These are phyloP conservation scores for Catharus ustulatus DNA, from an alignment of 2,797 vertebrate species.

Conservation along the genomic window DNA sequence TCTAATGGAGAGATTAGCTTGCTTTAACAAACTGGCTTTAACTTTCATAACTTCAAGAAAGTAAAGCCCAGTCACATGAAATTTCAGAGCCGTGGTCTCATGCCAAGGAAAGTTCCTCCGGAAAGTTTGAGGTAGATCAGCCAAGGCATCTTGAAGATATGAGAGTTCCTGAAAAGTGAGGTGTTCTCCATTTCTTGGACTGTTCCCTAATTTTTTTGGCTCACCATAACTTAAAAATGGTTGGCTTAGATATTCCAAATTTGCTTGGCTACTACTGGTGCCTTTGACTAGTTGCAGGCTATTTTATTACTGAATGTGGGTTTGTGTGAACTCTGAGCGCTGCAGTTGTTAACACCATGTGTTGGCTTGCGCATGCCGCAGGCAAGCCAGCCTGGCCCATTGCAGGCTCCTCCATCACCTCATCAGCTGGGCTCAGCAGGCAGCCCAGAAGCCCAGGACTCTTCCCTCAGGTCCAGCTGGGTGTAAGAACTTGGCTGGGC, in stretches of 20 bases:
- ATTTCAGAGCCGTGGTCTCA: slow-evolving; percentile 36
- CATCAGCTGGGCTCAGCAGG: slow-evolving; percentile 11
- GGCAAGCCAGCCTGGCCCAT: background rate
- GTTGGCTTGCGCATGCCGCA: background rate
- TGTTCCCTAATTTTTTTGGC: slow-evolving; percentile 58
- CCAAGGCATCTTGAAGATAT: slow-evolving; percentile 61
- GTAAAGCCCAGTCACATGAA: slow-evolving; percentile 31
- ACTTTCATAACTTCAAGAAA: slow-evolving; percentile 38
- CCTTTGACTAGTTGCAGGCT: slow-evolving; percentile 55
- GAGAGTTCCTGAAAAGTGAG: slow-evolving; percentile 59
- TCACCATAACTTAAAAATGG: slow-evolving; percentile 41
- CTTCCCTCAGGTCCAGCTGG: background rate
- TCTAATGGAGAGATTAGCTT: slow-evolving; percentile 35
- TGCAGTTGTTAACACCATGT: slow-evolving; percentile 21
- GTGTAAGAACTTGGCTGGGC: background rate
- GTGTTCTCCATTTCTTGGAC: slow-evolving; percentile 65
- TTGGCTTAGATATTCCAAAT: slow-evolving; percentile 45
- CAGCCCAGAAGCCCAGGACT: background rate
- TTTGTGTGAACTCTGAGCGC: background rate
- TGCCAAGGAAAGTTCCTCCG: slow-evolving; percentile 56
- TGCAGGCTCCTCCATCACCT: slow-evolving; percentile 17
- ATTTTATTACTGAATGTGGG: slow-evolving; percentile 47
- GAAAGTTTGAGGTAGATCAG: slow-evolving; percentile 53
- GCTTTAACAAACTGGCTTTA: background rate
- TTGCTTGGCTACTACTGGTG: slow-evolving; percentile 54